Evolutionary conservation across 2,888 invertebrate genomes (phyloP).

Genomic region (Papilio gigon): DNA sequence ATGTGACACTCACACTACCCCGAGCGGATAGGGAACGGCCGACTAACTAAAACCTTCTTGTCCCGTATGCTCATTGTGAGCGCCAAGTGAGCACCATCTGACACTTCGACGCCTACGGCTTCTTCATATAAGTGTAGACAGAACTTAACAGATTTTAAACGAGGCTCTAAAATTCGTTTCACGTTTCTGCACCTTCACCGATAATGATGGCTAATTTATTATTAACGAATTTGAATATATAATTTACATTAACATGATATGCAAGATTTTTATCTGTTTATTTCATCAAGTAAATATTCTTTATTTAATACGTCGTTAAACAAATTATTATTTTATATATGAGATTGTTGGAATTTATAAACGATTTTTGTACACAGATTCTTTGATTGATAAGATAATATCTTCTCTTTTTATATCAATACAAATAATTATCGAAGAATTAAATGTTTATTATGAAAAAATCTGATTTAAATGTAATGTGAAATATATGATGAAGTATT

Average conservation of each 20-base stretch:
- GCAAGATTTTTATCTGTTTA: constrained; percentile 40
- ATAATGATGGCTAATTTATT: constrained; percentile 10
- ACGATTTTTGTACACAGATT: constrained; percentile 17
- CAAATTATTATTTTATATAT: constrained; percentile 32
- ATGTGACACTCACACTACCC: too few relatives aligned
- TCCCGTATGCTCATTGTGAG: too few relatives aligned
- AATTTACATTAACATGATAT: constrained; percentile 26
- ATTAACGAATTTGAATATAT: constrained; percentile 22
- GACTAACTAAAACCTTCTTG: too few relatives aligned
- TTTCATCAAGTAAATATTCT: constrained; percentile 40
- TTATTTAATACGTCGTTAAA: constrained; percentile 38
- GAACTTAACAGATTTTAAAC: neutral
- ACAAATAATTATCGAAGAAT: neutral
- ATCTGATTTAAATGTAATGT: too few relatives aligned
- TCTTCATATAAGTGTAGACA: neutral
- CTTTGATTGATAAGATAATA: constrained; percentile 13
- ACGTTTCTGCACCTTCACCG: neutral
- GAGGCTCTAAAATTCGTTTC: neutral
- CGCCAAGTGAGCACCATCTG: too few relatives aligned
- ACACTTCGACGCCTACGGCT: too few relatives aligned
- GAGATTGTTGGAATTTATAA: constrained; percentile 20
- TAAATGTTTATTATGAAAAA: neutral
- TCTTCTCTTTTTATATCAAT: neutral
- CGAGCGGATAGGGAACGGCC: too few relatives aligned
- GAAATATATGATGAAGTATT: too few relatives aligned